Conservation (phyloP, 2,888 invertebrate species). For the Andrena camellia region DNA sequence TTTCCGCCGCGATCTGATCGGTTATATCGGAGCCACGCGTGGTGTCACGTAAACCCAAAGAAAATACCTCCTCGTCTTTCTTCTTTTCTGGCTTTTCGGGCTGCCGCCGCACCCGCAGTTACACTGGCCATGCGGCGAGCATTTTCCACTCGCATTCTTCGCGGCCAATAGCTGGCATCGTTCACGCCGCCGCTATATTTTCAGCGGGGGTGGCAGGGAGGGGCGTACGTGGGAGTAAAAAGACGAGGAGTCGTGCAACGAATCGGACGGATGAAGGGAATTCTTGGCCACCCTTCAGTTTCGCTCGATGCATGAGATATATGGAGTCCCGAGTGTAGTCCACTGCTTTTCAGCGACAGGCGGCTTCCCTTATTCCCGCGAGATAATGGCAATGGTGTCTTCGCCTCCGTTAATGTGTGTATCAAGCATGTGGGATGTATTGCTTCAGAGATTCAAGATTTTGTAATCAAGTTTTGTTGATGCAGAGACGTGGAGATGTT, state of each 20-base stretch:
- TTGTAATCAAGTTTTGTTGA: too few relatives aligned
- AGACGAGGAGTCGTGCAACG: constrained; percentile 2
- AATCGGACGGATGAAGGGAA: constrained; percentile 30
- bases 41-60: constrained; percentile 80
- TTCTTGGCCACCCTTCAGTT: constrained; percentile 30
- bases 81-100: constrained; percentile 58
- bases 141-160: constrained; percentile 75
- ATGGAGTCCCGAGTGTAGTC: not conserved
- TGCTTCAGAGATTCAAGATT: too few relatives aligned
- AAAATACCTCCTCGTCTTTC: constrained; percentile 77
- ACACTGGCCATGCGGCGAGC: constrained; percentile 36
- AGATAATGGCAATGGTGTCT: not conserved
- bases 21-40: constrained; percentile 74
- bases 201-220: not conserved
- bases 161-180: constrained; percentile 52
- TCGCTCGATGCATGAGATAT: constrained; percentile 14
- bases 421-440: too few relatives aligned
- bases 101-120: constrained; percentile 37
- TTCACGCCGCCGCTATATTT: constrained; percentile 34
- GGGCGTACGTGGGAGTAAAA: constrained; percentile 25
- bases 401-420: too few relatives aligned
- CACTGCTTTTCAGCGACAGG: not conserved
- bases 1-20: constrained; percentile 77
- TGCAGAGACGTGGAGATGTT: too few relatives aligned
- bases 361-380: not conserved